Conservation (phyloP, 1,140 invertebrate species). For the Lordiphosa clarofinis region DNA sequence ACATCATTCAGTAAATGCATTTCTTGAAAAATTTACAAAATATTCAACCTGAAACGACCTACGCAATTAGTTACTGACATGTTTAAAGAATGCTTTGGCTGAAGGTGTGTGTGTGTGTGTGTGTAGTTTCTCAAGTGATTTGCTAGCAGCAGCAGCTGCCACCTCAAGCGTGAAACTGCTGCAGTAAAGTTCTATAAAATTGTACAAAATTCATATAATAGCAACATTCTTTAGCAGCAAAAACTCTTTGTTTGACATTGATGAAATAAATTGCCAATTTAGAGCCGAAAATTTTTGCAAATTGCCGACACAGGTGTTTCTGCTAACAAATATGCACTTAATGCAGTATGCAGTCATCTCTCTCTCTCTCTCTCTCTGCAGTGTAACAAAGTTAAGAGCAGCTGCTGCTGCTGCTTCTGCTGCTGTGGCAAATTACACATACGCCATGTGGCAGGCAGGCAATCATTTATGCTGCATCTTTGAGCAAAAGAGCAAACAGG, state of each 20-base stretch:
- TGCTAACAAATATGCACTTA: conserved; percentile 72
- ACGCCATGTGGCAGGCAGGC: conserved; percentile 55
- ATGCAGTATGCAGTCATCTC: conserved; percentile 39
- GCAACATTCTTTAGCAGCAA: conserved; percentile 30
- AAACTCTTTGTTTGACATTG: conserved; percentile 45
- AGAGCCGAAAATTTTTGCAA: conserved; percentile 17
- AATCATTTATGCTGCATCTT: conserved; percentile 48
- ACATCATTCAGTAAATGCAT: too few relatives aligned
- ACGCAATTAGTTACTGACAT: conserved; percentile 25
- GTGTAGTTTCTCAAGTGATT: too few relatives aligned
- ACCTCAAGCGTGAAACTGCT: conserved; percentile 47
- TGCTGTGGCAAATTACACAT: conserved; percentile 60
- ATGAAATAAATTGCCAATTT: conserved; percentile 72
- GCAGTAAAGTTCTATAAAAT: conserved; percentile 1
- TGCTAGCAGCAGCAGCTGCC: conserved; percentile 21
- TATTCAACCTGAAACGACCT: too few relatives aligned
- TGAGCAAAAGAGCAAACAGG: too few relatives aligned
- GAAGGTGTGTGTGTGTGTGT: too few relatives aligned
- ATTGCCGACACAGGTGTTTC: conserved; percentile 26
- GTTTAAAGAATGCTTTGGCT: too few relatives aligned
- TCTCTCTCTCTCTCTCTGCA: conserved; percentile 21
- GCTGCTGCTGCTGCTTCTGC: conserved; percentile 16
- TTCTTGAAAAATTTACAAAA: conserved; percentile 6
- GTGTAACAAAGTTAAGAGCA: conserved; percentile 38
- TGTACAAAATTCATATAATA: too few relatives aligned